These are phyloP conservation scores for Pristionchus exspectatus DNA, from an alignment of 2,888 invertebrate species.

Conservation along the genomic window DNA sequence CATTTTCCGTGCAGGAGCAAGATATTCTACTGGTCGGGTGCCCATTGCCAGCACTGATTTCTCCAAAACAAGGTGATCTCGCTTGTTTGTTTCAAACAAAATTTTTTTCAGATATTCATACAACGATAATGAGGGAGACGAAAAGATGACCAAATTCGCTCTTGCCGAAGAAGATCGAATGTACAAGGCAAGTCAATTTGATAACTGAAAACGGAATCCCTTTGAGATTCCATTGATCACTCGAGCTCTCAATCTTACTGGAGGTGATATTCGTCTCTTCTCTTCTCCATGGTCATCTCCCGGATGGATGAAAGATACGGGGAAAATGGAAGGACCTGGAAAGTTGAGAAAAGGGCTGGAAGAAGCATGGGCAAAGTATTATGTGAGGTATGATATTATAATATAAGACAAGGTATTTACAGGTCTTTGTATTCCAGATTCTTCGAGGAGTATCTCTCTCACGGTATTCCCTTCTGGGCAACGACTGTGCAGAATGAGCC, in stretches of 20 bases:
- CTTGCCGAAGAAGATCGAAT: constrained; percentile 85
- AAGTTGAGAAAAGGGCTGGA: constrained; percentile 19
- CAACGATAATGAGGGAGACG: constrained; percentile 83
- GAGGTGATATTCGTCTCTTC: constrained; percentile 41
- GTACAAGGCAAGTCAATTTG: not conserved
- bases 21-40: constrained; percentile 88
- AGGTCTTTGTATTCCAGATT: not conserved
- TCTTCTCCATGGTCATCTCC: constrained; percentile 50
- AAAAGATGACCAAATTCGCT: constrained; percentile 83
- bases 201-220: not conserved
- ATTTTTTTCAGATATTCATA: constrained; percentile 87
- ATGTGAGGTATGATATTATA: not conserved
- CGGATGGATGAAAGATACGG: constrained; percentile 41
- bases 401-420: not conserved
- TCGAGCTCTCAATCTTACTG: constrained; percentile 46
- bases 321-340: constrained; percentile 49
- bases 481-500: constrained; percentile 54
- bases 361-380: constrained; percentile 38
- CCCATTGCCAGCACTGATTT: constrained; percentile 92
- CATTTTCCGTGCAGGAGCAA: constrained; percentile 83
- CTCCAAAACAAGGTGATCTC: constrained; percentile 83
- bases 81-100: not conserved
- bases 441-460: constrained; percentile 45
- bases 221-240: constrained; percentile 63
- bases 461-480: constrained; percentile 48